Percentiles rank a stretch among this genome's conserved stretches.
These are phyloP conservation scores for Geotrupes spiniger DNA, from an alignment of 2,888 invertebrate genomes.

Conservation along the genomic window DNA sequence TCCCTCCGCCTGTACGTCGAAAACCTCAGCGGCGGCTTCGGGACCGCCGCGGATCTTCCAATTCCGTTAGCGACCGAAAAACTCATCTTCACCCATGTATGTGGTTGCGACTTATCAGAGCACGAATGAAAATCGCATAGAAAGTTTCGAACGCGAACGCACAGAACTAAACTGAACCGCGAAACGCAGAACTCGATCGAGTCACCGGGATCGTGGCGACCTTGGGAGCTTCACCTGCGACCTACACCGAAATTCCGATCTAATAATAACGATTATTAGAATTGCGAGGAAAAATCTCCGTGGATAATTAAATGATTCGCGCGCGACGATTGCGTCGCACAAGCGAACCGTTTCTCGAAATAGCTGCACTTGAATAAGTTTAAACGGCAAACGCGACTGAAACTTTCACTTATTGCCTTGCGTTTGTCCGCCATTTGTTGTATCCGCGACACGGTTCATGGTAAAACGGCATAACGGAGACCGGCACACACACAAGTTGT, in stretches of 20 bases:
- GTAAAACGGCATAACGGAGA: neutral
- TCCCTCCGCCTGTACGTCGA: conserved; percentile 55
- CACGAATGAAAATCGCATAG: conserved; percentile 5
- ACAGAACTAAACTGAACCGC: neutral
- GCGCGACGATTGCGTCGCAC: neutral
- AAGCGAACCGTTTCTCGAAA: conserved; percentile 7
- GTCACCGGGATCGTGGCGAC: too few species aligned
- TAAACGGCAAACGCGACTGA: conserved; percentile 15
- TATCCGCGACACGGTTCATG: neutral
- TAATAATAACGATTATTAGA: neutral
- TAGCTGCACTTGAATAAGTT: conserved; percentile 7
- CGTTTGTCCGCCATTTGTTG: conserved; percentile 13
- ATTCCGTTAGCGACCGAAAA: conserved; percentile 23
- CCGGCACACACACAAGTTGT: too few species aligned
- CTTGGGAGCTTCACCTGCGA: neutral
- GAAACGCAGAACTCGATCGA: neutral
- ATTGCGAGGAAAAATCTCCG: too few species aligned
- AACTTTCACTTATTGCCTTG: conserved; percentile 25
- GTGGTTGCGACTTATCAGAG: conserved; percentile 7
- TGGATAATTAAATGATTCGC: neutral
- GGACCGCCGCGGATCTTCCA: conserved; percentile 11
- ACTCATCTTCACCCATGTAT: too few species aligned
- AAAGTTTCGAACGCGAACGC: neutral
- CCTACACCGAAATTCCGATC: conserved; percentile 5
- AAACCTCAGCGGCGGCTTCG: conserved; percentile 44